Conservation (phyloP, 2,797 vertebrate species). For the Chelonia mydas region DNA sequence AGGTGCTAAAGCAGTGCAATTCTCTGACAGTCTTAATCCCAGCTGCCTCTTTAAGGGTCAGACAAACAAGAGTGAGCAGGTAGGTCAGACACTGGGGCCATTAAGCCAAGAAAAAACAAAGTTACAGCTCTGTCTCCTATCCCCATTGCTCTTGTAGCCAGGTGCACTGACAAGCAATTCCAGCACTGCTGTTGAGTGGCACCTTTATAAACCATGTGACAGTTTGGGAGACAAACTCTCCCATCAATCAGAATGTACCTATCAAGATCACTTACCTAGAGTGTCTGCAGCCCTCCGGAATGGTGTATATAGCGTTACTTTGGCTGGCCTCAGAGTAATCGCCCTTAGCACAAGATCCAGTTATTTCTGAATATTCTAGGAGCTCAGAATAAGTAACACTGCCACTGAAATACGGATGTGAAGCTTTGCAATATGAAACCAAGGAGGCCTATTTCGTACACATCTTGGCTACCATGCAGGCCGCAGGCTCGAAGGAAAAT, state of each 20-base stretch:
- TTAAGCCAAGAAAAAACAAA: slow-evolving; percentile 84
- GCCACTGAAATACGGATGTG: slow-evolving; percentile 15
- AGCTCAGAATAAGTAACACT: neutral
- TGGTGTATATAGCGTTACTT: slow-evolving; percentile 70
- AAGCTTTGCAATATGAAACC: neutral
- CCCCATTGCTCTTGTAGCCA: slow-evolving; percentile 80
- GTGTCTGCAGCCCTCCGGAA: slow-evolving; percentile 44
- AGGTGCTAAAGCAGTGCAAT: slow-evolving; percentile 36
- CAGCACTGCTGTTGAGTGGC: slow-evolving; percentile 87
- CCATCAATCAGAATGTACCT: slow-evolving; percentile 90
- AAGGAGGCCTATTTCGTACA: neutral
- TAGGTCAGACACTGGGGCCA: slow-evolving; percentile 77
- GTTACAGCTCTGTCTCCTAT: slow-evolving; percentile 83
- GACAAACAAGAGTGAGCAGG: slow-evolving; percentile 76
- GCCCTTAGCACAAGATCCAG: neutral
- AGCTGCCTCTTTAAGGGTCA: slow-evolving; percentile 71
- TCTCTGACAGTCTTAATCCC: slow-evolving; percentile 75
- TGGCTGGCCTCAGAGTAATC: slow-evolving; percentile 34
- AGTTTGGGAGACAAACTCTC: slow-evolving; percentile 95
- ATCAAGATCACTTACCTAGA: slow-evolving; percentile 92
- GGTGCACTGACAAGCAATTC: slow-evolving; percentile 87
- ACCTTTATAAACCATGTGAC: slow-evolving; percentile 98
- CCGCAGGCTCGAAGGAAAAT: slow-evolving; percentile 7
- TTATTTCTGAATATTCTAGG: slow-evolving; percentile 56
- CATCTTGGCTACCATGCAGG: accelerated